These are phyloP conservation scores for Saturnia pavonia DNA, from an alignment of 2,888 invertebrate genomes.

Conservation along the genomic window DNA sequence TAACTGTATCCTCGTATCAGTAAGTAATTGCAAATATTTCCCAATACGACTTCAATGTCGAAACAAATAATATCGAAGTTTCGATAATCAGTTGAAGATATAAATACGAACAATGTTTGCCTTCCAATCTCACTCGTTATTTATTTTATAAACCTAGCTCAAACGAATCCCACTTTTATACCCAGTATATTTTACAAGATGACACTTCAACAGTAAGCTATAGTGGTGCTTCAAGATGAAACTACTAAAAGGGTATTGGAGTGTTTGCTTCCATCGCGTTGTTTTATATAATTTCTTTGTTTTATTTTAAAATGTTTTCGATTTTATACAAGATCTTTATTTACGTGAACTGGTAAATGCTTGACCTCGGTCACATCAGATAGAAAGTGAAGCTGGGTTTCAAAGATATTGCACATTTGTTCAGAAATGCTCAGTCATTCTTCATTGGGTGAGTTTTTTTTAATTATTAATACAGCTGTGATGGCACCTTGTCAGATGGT, in stretches of 20 bases:
- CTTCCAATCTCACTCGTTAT: background rate
- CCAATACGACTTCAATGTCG: background rate
- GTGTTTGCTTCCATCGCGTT: background rate
- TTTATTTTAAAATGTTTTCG: background rate
- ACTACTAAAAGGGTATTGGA: slow-evolving; percentile 8
- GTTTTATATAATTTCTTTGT: background rate
- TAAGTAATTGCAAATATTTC: background rate
- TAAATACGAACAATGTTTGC: background rate
- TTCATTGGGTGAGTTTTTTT: too few relatives aligned
- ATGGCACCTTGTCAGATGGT: too few relatives aligned
- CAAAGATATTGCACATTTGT: background rate
- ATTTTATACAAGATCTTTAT: background rate
- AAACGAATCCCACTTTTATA: background rate
- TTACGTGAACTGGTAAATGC: background rate
- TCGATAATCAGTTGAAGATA: background rate
- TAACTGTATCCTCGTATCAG: too few relatives aligned
- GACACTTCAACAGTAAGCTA: background rate
- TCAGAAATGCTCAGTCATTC: too few relatives aligned
- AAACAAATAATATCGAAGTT: background rate
- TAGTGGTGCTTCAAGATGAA: background rate
- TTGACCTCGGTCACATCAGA: background rate
- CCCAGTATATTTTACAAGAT: background rate
- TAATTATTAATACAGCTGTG: too few relatives aligned
- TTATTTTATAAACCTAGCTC: background rate
- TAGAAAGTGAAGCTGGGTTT: background rate